Conservation (phyloP, 2,888 invertebrate species). For the Tipula helvola region DNA sequence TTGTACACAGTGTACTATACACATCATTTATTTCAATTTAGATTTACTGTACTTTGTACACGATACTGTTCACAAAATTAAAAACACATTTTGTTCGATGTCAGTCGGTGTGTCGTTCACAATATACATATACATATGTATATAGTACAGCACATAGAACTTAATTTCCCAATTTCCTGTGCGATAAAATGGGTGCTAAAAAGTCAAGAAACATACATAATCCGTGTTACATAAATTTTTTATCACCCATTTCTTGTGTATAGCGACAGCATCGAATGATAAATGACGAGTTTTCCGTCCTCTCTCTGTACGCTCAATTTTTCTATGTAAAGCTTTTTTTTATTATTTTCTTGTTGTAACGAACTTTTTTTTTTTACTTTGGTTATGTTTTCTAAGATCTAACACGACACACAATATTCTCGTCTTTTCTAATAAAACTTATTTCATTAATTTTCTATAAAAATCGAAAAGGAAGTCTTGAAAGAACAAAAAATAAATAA, state of each 20-base stretch:
- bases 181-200: background rate
- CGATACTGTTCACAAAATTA: background rate
- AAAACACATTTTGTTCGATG: background rate
- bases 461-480: background rate
- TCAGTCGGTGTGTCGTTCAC: background rate
- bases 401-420: background rate
- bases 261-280: background rate
- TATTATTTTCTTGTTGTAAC: background rate
- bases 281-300: background rate
- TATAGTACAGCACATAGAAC: background rate
- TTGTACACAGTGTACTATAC: background rate
- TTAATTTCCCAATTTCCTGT: background rate
- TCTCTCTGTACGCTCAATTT: background rate
- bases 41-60: background rate
- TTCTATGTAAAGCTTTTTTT: background rate
- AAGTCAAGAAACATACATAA: background rate
- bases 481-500: background rate
- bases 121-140: background rate
- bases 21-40: background rate
- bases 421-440: background rate
- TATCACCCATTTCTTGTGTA: background rate
- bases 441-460: constrained; percentile 4
- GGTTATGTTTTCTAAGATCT: background rate
- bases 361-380: background rate
- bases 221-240: background rate